Base-by-base conservation (phyloP, 2,113 vertebrate species). In the Psilopsiagon aurifrons region DNA sequence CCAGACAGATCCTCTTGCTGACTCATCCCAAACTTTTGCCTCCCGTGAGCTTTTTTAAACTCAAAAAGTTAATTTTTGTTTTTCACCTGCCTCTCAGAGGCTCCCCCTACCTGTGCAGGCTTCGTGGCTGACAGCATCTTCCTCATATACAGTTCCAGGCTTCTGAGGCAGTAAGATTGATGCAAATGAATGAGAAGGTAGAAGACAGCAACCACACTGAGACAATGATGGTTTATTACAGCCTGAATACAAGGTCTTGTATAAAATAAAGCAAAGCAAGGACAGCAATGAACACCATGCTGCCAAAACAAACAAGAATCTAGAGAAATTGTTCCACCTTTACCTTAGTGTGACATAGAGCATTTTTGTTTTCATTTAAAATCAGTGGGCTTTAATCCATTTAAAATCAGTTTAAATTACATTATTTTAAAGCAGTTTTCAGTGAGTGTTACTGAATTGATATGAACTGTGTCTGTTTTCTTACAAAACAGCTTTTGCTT, bases 401-500 rank as follows among this genome's bases (percentile, higher is more conserved):
- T 74, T 33, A 13, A 89, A 59, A 54, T 33, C 28, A 39, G 52
- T 63, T 93, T 76, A 80, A 82, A 57, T 28, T 2, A 1, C 41
- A 35, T 18, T 67, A n/a, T 10, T 73, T 64, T 74, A 33, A 35
- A 79, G 11, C 13, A n/a, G 35, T 55, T 55, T 63, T 62, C 68
- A 91, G 49, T 8, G 59, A 35, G 11, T 86, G 47, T n/a, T 39
- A 67, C 29, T 51, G 37, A 29, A 37, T 1, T 80, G 33, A n/a
- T 44, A 73, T 0, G 0, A 59, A 54, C 13, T 25, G 33, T 5
- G 5, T 47, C 23, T 62, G 13, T 28, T 79, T 49, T 55, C 52
- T 73, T 49, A 74, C 15, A 43, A 44, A 55, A 55, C 11, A 35
- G 13, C 9, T 49, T 79, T 52, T 67, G 52, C 19, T 62, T 62